phyloP scores from a whole-genome alignment of 2,113 vertebrate genomes.

The Benitochromis conjunctus region DNA sequence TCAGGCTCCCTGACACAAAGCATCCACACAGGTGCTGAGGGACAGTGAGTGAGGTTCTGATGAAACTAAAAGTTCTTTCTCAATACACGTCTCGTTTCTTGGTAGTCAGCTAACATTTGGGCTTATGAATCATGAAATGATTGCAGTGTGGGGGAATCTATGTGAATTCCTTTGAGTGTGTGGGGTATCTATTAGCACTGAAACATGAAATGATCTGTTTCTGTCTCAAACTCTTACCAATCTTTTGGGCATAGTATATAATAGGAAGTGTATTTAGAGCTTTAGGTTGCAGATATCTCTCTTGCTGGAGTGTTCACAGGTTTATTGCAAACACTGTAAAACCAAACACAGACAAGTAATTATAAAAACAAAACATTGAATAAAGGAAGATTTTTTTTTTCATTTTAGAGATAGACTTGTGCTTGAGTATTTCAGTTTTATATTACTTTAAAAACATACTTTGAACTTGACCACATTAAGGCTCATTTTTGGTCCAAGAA shows the following conservation, averaged over 20 bases:
- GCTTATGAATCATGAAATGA: conserved; percentile 21
- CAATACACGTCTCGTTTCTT: conserved; percentile 7
- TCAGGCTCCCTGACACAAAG: conserved; percentile 27
- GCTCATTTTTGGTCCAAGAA: not conserved
- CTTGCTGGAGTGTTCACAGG: not conserved
- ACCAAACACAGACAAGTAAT: not conserved
- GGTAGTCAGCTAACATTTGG: conserved; percentile 9
- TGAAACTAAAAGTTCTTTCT: not conserved
- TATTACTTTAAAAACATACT: not conserved
- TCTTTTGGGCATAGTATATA: not conserved
- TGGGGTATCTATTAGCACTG: not conserved
- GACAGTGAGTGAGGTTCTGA: not conserved
- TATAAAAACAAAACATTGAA: not conserved
- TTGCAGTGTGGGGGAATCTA: not conserved
- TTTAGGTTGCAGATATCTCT: rapidly evolving
- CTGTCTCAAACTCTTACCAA: not conserved
- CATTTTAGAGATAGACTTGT: not conserved
- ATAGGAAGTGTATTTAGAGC: not conserved
- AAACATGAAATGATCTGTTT: not conserved
- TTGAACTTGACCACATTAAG: not conserved
- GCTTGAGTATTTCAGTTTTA: not conserved
- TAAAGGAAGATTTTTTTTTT: not conserved
- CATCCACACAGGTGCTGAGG: not conserved
- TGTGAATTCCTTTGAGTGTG: not conserved
- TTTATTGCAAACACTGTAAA: not conserved